Evolutionary conservation across 2,797 vertebrate genomes (phyloP).

Genomic region (Sebastes nivosus): DNA sequence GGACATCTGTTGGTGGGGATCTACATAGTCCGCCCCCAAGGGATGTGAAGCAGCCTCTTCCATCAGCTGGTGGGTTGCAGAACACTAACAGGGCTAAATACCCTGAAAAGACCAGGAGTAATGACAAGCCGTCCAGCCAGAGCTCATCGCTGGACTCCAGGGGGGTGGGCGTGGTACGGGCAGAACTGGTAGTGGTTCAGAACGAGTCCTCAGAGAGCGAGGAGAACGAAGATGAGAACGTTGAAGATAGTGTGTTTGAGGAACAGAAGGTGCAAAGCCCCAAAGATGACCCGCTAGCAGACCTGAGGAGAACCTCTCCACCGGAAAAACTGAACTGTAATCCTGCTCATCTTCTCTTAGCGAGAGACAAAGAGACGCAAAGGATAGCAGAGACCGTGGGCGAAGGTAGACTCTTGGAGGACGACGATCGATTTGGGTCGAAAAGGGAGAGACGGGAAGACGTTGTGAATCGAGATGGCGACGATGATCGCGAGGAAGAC

Average conservation of each 20-base stretch:
- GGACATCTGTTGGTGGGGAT: constrained; percentile 60
- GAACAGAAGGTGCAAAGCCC: constrained; percentile 57
- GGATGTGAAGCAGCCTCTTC: constrained; percentile 64
- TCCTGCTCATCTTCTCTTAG: neutral
- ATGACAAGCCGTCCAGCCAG: constrained; percentile 57
- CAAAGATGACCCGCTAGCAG: constrained; percentile 25
- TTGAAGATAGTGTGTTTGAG: constrained; percentile 76
- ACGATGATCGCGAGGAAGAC: constrained; percentile 55
- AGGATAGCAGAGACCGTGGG: constrained; percentile 40
- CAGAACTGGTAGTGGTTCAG: constrained; percentile 85
- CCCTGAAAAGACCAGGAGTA: constrained; percentile 56
- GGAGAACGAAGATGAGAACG: constrained; percentile 73
- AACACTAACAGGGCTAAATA: constrained; percentile 51
- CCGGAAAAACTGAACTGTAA: constrained; percentile 39
- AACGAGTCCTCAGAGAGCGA: constrained; percentile 88
- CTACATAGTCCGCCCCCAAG: constrained; percentile 59
- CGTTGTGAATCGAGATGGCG: constrained; percentile 24
- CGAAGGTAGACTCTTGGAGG: constrained; percentile 53
- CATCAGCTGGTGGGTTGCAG: constrained; percentile 54
- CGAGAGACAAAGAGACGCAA: constrained; percentile 34
- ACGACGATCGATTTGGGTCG: constrained; percentile 19
- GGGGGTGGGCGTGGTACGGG: constrained; percentile 75
- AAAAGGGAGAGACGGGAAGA: constrained; percentile 36
- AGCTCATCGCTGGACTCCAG: constrained; percentile 57
- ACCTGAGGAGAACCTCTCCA: constrained; percentile 28